Base-by-base conservation (phyloP, 2,113 vertebrate genomes). In the Macrotis lagotis region DNA sequence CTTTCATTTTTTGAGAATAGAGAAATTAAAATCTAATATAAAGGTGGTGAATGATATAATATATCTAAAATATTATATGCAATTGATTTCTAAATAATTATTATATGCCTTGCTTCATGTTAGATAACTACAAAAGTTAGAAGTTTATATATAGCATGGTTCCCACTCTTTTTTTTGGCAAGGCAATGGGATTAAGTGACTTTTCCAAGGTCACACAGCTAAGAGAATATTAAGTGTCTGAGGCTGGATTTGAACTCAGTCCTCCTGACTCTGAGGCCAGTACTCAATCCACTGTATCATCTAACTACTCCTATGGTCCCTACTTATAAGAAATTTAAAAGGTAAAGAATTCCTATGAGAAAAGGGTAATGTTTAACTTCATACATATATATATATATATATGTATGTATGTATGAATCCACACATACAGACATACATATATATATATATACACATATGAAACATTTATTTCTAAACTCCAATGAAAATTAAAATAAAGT, bases 1-100 rank as follows among this genome's bases (percentile, higher is more conserved):
- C 31, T 49, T 94, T 59, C 9, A 31, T 59, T 48, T 48, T 90
- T 83, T 25, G 91, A 95, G 31, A 24, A 89, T 24, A 83, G 53
- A 59, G 26, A 28, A 94, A 66, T 93, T 90, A 88, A 97, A 91
- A 94, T 47, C 49, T 55, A 92, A 92, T 25, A 83, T 49, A 55
- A 48, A 59, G 52, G 66, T 88, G 59, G 50, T 14, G 19, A 2
- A 19, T 91, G 48, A 74, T 50, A 10, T 94, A 66, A 94, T 88
- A 96, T 19, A 88, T 11, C 53, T 2, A 88, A 88, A 74, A 83
- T 50, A 91, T 49, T 92, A 94, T 16, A 74, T 4, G 59, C 14
- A 74, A 74, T n/a, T 74, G 31, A 74, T n/a, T 12, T 19, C n/a
- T 74, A n/a, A 74, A 4, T 37, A 74, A 74, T n/a, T 59, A 59